Conservation (phyloP, 2,113 vertebrate genomes). For the Struthio camelus region DNA sequence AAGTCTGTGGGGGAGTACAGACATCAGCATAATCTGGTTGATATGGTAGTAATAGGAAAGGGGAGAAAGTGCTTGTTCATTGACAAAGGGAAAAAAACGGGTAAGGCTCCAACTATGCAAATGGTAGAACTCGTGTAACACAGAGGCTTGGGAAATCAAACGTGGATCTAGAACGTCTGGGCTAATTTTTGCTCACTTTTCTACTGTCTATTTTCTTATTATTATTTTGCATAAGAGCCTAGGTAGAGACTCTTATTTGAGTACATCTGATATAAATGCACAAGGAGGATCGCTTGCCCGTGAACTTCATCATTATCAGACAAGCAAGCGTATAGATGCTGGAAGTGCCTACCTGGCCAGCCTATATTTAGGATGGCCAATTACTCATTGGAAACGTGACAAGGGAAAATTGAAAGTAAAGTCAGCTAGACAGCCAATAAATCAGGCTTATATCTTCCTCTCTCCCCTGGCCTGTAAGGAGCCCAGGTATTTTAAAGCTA, state of each 20-base stretch:
- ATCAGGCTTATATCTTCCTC: constrained; percentile 1
- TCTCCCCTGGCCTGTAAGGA: not conserved
- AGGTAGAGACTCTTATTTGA: not conserved
- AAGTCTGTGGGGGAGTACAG: accelerated
- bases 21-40: accelerated
- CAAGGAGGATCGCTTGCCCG: not conserved
- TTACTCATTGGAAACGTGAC: not conserved
- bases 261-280: not conserved
- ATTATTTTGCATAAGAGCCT: not conserved
- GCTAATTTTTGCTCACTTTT: not conserved
- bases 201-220: not conserved
- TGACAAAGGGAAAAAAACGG: not conserved
- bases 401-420: constrained; percentile 44
- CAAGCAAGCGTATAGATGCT: not conserved
- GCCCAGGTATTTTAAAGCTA: not conserved
- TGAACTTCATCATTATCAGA: not conserved
- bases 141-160: not conserved
- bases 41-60: not conserved
- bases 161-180: not conserved
- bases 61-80: not conserved
- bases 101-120: not conserved
- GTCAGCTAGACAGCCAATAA: constrained; percentile 1
- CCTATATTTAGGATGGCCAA: not conserved
- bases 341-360: not conserved
- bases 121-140: not conserved